phyloP scores from a whole-genome alignment of 1,140 invertebrate species.

The Aphelinus atriplicis region DNA sequence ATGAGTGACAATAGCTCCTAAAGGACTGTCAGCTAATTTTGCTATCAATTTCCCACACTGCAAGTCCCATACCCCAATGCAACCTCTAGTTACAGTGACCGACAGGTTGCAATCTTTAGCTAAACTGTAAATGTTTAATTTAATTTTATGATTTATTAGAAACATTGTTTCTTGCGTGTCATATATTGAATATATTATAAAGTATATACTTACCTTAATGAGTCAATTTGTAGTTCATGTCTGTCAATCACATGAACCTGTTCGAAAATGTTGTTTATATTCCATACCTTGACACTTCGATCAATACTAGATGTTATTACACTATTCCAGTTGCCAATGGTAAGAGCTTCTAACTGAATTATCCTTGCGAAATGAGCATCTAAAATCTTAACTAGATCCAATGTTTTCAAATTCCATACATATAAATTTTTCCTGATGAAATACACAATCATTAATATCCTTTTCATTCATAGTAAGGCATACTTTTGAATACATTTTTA shows the following conservation, averaged over 20 bases:
- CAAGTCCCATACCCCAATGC: slow-evolving; percentile 96
- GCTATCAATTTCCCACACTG: slow-evolving; percentile 82
- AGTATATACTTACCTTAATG: slow-evolving; percentile 76
- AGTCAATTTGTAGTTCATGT: slow-evolving; percentile 95
- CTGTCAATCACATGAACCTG: slow-evolving; percentile 96
- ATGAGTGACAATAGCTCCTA: slow-evolving; percentile 95
- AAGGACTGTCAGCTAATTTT: slow-evolving; percentile 89
- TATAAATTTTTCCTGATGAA: slow-evolving; percentile 88
- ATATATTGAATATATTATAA: too few relatives aligned
- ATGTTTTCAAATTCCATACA: slow-evolving; percentile 86
- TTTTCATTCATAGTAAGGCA: background rate
- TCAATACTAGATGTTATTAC: slow-evolving; percentile 97
- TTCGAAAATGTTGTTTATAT: slow-evolving; percentile 98
- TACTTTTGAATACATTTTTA: too few relatives aligned
- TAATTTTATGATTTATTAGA: too few relatives aligned
- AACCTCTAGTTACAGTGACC: slow-evolving; percentile 89
- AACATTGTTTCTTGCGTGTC: background rate
- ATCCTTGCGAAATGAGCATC: slow-evolving; percentile 98
- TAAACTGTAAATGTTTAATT: slow-evolving; percentile 66
- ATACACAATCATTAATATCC: background rate
- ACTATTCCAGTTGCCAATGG: slow-evolving; percentile 91
- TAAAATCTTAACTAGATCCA: slow-evolving; percentile 87
- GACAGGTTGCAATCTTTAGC: slow-evolving; percentile 80
- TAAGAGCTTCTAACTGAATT: slow-evolving; percentile 87
- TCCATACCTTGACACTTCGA: slow-evolving; percentile 98